Conservation (phyloP, 2,888 invertebrate species). For the Sinodicranocentrus sp. region DNA sequence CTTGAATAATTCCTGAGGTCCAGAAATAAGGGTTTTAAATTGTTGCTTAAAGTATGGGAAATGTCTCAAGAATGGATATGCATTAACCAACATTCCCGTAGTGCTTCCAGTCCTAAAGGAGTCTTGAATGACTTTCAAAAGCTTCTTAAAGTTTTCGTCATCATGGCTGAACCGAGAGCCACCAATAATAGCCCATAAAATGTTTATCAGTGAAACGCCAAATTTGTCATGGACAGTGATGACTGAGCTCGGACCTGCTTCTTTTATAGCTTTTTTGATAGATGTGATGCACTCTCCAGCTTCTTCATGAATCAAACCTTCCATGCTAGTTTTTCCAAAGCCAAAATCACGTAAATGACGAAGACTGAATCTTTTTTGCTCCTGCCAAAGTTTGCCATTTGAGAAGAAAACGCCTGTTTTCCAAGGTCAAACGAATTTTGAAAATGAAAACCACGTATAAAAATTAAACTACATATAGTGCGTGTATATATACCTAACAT, state of each 20-base stretch:
- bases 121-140: slow-evolving; percentile 44
- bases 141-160: slow-evolving; percentile 70
- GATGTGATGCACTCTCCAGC: background rate
- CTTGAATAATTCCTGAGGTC: too few species aligned
- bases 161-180: slow-evolving; percentile 72
- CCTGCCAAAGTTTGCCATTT: slow-evolving; percentile 1
- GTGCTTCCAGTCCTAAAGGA: slow-evolving; percentile 60
- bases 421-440: background rate
- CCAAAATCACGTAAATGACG: slow-evolving; percentile 21
- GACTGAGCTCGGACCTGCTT: slow-evolving; percentile 7
- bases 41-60: slow-evolving; percentile 66
- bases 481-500: too few species aligned
- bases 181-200: slow-evolving; percentile 72
- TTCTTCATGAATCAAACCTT: slow-evolving; percentile 6
- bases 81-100: slow-evolving; percentile 40
- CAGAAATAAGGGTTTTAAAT: slow-evolving; percentile 31
- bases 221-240: slow-evolving; percentile 59
- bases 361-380: slow-evolving; percentile 5
- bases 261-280: slow-evolving; percentile 11
- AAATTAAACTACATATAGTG: too few species aligned
- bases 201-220: slow-evolving; percentile 71
- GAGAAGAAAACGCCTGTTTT: slow-evolving; percentile 17
- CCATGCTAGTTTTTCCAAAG: slow-evolving; percentile 19
- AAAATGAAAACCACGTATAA: too few species aligned
- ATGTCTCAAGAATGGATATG: slow-evolving; percentile 65